phyloP scores from a whole-genome alignment of 2,113 vertebrate species.

The Amazona vittata region DNA sequence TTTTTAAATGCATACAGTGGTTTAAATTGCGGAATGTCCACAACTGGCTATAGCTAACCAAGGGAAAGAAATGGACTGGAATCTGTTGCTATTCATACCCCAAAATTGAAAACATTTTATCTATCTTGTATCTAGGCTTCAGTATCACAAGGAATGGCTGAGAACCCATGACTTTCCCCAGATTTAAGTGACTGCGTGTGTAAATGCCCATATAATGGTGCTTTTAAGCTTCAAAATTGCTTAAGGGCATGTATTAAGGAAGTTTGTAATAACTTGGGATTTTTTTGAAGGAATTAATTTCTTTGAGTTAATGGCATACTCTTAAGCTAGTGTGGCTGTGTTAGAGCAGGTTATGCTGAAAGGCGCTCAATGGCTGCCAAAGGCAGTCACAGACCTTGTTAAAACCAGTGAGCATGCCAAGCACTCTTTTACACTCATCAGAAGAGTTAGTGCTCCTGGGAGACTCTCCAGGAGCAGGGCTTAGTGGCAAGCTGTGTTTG shows the following conservation, averaged over 20 bases:
- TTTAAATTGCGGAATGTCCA: not conserved
- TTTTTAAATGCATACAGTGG: not conserved
- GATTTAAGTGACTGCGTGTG: not conserved
- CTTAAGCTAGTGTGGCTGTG: not conserved
- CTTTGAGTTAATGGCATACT: not conserved
- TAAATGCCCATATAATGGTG: not conserved
- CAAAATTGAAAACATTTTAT: not conserved
- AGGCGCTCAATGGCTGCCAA: constrained; percentile 24
- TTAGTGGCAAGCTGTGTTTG: constrained; percentile 6
- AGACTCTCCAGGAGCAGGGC: not conserved
- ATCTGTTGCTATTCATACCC: not conserved
- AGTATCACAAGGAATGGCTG: not conserved
- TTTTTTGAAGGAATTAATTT: not conserved
- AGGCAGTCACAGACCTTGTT: not conserved
- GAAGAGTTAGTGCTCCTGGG: constrained; percentile 40
- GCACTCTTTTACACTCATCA: not conserved
- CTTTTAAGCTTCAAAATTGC: not conserved
- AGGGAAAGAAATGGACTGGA: not conserved
- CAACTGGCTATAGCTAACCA: not conserved
- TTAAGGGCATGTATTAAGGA: not conserved
- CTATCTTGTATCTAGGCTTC: not conserved
- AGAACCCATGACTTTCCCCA: not conserved
- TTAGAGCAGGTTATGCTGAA: not conserved
- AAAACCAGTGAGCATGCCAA: not conserved
- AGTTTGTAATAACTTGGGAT: not conserved